Evolutionary conservation across 2,888 invertebrate genomes (phyloP).

Genomic region (Sphinx pinastri): DNA sequence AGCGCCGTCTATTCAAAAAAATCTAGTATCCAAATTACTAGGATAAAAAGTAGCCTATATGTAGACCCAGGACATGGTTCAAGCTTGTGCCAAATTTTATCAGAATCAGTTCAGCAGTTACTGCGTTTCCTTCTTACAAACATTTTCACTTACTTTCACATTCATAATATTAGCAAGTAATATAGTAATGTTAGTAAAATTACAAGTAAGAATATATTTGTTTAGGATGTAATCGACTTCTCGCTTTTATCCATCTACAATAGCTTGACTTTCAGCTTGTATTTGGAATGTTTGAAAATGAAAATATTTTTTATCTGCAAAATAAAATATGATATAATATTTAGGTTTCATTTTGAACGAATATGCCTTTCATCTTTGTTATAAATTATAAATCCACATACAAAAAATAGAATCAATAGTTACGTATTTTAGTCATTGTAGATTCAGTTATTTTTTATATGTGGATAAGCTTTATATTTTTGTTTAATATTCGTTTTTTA

Average conservation of each 20-base stretch:
- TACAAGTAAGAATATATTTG: not conserved
- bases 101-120: no score
- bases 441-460: not conserved
- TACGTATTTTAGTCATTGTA: not conserved
- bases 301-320: no score
- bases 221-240: slow-evolving; percentile 1
- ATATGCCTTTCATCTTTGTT: slow-evolving; percentile 26
- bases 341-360: not conserved
- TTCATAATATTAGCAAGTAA: no score
- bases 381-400: slow-evolving; percentile 3
- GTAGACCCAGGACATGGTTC: no score
- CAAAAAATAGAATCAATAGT: not conserved
- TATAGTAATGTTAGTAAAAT: no score
- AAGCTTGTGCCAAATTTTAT: no score
- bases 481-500: not conserved
- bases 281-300: no score
- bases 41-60: no score
- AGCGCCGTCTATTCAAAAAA: no score
- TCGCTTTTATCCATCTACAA: not conserved
- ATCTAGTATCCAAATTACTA: no score
- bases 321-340: not conserved
- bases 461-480: not conserved
- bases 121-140: no score
- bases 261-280: not conserved
- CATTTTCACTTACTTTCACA: no score